Conservation (phyloP, 2,113 vertebrate genomes). For the Cebidichthys violaceus region DNA sequence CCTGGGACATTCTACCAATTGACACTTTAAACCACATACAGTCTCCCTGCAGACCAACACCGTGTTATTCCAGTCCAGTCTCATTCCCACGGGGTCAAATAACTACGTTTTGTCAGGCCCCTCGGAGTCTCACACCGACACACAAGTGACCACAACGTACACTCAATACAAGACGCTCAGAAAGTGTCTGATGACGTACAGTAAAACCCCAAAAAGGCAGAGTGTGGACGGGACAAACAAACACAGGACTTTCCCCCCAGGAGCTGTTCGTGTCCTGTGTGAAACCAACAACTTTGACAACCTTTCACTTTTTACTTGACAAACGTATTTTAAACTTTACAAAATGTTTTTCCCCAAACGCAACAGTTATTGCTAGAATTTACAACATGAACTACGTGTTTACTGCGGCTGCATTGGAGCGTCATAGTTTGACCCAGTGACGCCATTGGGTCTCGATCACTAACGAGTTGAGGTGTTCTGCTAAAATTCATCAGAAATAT, state of each 20-base stretch:
- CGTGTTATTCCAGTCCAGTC: background rate
- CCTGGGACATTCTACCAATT: background rate
- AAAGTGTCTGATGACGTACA: background rate
- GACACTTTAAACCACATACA: background rate
- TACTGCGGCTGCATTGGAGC: background rate
- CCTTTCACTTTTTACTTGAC: background rate
- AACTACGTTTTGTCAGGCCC: background rate
- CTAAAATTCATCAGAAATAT: background rate
- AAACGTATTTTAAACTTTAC: background rate
- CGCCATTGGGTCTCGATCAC: background rate
- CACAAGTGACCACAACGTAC: background rate
- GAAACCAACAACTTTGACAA: no score
- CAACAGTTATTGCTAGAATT: background rate
- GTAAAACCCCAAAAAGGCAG: background rate
- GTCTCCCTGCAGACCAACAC: background rate
- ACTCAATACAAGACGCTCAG: no score
- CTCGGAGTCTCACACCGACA: background rate
- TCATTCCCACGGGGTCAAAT: background rate
- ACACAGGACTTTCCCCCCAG: background rate
- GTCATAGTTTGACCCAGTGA: background rate
- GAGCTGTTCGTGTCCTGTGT: no score
- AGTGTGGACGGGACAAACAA: background rate
- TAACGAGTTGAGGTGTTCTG: background rate
- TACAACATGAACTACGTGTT: background rate
- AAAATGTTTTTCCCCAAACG: background rate